Conservation (phyloP, 2,888 invertebrate species). For the Drosophila borborema region DNA sequence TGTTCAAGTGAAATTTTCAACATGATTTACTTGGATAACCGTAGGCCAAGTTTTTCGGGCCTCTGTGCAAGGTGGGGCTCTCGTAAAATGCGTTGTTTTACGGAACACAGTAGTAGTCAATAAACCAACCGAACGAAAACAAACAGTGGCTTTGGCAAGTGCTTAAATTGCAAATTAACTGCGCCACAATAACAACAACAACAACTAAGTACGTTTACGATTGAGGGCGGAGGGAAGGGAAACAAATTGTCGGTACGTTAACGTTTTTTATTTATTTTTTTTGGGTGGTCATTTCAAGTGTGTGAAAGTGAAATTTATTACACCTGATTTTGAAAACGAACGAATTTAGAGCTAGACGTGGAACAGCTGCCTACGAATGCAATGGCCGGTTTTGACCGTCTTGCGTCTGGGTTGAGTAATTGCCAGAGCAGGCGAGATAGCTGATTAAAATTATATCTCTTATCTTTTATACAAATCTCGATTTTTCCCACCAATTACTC, state of each 20-base stretch:
- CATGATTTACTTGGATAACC: constrained; percentile 60
- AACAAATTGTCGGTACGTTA: constrained; percentile 32
- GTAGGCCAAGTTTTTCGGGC: constrained; percentile 6
- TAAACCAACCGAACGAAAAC: constrained; percentile 12
- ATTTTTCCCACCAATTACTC: not conserved
- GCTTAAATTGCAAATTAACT: constrained; percentile 66
- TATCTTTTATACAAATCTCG: constrained; percentile 31
- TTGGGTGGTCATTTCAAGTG: constrained; percentile 64
- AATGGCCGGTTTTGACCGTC: constrained; percentile 14
- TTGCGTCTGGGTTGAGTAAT: constrained; percentile 53
- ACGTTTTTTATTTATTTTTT: constrained; percentile 19
- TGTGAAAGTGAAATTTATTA: constrained; percentile 80
- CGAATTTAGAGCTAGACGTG: constrained; percentile 61
- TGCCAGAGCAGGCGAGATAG: constrained; percentile 23
- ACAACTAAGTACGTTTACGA: constrained; percentile 9
- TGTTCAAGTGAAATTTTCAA: constrained; percentile 67
- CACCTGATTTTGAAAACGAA: constrained; percentile 61
- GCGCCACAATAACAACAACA: constrained; percentile 22
- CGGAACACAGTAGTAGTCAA: constrained; percentile 62
- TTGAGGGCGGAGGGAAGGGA: constrained; percentile 21
- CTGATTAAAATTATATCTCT: constrained; percentile 55
- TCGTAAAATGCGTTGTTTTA: constrained; percentile 58
- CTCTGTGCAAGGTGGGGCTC: constrained; percentile 5
- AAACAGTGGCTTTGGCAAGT: constrained; percentile 18
- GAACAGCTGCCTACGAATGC: constrained; percentile 25